A percentile compares a stretch with the other conserved stretches of the same genome.
phyloP scores from a whole-genome alignment of 2,113 vertebrate species.

The Helogale parvula region DNA sequence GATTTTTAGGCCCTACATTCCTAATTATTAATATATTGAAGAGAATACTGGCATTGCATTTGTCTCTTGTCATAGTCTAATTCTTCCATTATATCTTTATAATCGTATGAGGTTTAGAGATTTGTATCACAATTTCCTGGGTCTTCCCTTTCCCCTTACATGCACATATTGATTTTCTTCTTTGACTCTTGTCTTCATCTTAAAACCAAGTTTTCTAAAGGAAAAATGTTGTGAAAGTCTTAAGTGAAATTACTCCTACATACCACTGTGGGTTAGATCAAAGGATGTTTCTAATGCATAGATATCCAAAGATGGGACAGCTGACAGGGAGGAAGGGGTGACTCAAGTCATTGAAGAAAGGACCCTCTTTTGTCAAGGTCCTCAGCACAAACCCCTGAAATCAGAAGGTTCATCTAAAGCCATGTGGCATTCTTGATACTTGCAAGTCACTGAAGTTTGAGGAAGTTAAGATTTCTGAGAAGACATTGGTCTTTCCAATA shows the following conservation, averaged over 20 bases:
- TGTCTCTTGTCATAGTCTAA: neutral
- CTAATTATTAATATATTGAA: neutral
- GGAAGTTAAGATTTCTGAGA: neutral
- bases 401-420: neutral
- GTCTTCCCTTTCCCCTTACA: accelerated
- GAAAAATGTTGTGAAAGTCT: neutral
- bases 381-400: neutral
- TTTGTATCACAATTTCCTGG: neutral
- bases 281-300: neutral
- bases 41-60: neutral
- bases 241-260: neutral
- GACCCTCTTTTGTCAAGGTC: neutral
- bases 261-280: neutral
- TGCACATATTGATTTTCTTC: neutral
- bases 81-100: neutral
- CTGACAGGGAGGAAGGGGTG: neutral
- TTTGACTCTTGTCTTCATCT: neutral
- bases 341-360: neutral
- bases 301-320: neutral
- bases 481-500: constrained; percentile 22
- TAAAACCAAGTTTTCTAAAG: neutral
- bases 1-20: neutral
- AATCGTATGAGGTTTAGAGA: neutral
- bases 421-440: neutral
- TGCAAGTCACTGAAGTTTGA: neutral